Evolutionary conservation across 2,113 vertebrate species (phyloP).

Genomic region (Cynopterus brachyotis): DNA sequence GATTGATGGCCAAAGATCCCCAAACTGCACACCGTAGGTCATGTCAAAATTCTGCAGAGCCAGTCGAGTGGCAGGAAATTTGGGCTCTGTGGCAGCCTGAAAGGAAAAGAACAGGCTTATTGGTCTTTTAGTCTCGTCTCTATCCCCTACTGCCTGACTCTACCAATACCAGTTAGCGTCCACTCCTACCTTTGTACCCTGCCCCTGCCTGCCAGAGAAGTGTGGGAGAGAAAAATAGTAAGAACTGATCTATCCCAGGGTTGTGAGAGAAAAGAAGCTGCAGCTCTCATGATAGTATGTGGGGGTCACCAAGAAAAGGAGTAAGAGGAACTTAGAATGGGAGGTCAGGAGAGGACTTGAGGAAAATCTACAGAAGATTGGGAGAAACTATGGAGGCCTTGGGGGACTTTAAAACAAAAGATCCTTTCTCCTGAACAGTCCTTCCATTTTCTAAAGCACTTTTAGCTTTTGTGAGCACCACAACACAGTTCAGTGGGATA

Average conservation of each 20-base stretch:
- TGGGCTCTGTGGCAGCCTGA: slow-evolving; percentile 88
- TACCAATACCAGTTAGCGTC: background rate
- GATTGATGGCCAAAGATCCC: slow-evolving; percentile 90
- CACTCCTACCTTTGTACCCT: background rate
- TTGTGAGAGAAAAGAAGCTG: background rate
- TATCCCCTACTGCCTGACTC: background rate
- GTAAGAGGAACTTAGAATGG: background rate
- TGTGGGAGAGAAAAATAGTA: background rate
- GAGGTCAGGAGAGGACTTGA: background rate
- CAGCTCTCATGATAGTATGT: background rate
- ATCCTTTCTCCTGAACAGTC: background rate
- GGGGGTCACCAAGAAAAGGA: background rate
- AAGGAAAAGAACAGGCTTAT: background rate
- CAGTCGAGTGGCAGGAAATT: slow-evolving; percentile 79
- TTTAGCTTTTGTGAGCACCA: background rate
- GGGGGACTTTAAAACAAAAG: background rate
- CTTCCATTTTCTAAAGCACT: slow-evolving; percentile 4
- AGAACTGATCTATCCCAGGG: background rate
- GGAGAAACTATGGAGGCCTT: background rate
- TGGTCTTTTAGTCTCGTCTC: background rate
- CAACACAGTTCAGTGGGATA: background rate
- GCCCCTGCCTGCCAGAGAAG: background rate
- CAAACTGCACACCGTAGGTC: slow-evolving; percentile 87
- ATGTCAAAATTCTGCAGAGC: slow-evolving; percentile 93
- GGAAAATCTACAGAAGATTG: background rate